Percentiles rank a stretch among this genome's conserved stretches.
Evolutionary conservation across 2,797 vertebrate genomes (phyloP).

Genomic region (Scyliorhinus canicula): DNA sequence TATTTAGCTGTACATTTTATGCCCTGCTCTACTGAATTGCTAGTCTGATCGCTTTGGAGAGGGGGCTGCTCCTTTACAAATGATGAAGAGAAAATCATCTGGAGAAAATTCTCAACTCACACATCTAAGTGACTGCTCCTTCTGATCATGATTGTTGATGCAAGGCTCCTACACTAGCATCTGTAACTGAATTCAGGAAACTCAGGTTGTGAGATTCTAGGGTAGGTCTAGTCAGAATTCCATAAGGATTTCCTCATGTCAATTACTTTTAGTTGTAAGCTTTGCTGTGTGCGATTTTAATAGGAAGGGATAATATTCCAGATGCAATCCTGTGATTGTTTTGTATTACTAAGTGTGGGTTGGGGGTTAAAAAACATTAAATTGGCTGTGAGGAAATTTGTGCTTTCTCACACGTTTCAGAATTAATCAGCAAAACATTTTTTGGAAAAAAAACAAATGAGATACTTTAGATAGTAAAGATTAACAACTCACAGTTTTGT

Average conservation of each 20-base stretch:
- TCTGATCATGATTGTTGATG: not conserved
- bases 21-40: no score
- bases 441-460: not conserved
- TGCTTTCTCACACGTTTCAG: not conserved
- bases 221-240: not conserved
- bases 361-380: not conserved
- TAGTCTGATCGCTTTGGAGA: no score
- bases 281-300: not conserved
- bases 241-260: not conserved
- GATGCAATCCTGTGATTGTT: not conserved
- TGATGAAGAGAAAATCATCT: no score
- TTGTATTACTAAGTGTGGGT: not conserved
- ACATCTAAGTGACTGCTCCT: not conserved
- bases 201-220: not conserved
- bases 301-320: not conserved
- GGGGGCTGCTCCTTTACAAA: no score
- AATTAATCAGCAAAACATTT: not conserved
- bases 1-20: no score
- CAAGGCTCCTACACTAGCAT: not conserved
- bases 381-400: not conserved
- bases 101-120: no score
- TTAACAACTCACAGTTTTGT: not conserved
- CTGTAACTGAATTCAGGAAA: not conserved
- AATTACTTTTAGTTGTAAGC: not conserved
- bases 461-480: not conserved